Base-by-base conservation (phyloP, 2,888 invertebrate species). In the Lycophotia porphyrea region DNA sequence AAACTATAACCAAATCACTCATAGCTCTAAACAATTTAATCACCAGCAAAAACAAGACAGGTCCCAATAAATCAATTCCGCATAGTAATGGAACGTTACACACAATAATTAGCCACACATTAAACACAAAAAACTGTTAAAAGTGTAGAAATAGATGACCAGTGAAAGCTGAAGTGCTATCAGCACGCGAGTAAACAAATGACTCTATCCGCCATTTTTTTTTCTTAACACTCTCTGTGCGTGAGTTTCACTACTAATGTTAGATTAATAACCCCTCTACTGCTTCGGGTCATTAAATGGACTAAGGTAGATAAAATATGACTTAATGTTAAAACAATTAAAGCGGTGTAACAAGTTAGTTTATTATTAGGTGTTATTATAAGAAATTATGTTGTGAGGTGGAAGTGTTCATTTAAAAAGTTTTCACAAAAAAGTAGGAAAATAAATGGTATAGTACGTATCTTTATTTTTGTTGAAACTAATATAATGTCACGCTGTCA, bases 101-200 rank as follows among this genome's bases (percentile, higher is more conserved):
- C 68, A 71, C 66, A 83, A 67, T 82, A 85, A 86, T 78, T 86
- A 83, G 73, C 71, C 13, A 60, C 47, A 82, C 72, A 82, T 84
- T 85, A 82, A 63, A 71, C 42, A 70, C 52, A 74, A 81, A 84
- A 82, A 77, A 74, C 61, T 27, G 65, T 49, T 71, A 65, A 72
- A 68, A 63, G 27, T 71, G 58, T 65, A 70, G 71, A 85, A 82
- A 74, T 85, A 44, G 58, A 82, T 75, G 78, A 60, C 60, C 69
- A 82, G 82, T 82, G 83, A 83, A 85, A 85, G 78, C 78, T 64
- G 70, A 84, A 63, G 66, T 67, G 76, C 61, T 61, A 70, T 61
- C 34, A 63, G 66, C 83, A 84, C 83, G 83, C 85, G 72, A 85
- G 58, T 49, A 74, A 78, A 84, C 47, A 74, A 76, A 84, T 84